Evolutionary conservation across 2,797 vertebrate species (phyloP).

Genomic region (Fundulus diaphanus): DNA sequence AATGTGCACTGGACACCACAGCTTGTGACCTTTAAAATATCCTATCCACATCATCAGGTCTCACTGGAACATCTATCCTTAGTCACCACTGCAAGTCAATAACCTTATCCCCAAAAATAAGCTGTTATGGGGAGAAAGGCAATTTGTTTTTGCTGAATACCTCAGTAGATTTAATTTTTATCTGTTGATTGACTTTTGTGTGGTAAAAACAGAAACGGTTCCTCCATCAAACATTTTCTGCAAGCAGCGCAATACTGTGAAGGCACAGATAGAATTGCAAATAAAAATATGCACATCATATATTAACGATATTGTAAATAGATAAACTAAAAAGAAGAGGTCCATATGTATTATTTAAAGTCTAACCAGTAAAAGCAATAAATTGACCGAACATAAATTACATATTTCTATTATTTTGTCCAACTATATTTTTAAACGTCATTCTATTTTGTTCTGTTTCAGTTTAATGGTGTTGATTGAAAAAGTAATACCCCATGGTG

Average conservation of each 20-base stretch:
- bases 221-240: background rate
- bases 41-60: background rate
- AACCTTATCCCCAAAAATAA: background rate
- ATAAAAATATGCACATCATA: too few species aligned
- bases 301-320: too few species aligned
- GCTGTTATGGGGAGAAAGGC: background rate
- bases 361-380: too few species aligned
- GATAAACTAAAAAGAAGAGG: too few species aligned
- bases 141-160: background rate
- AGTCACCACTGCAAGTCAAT: background rate
- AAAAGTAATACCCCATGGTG: too few species aligned
- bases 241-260: background rate
- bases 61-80: background rate
- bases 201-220: background rate
- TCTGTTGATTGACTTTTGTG: background rate
- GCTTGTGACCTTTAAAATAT: slow-evolving; percentile 6
- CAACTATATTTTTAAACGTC: too few species aligned
- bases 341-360: too few species aligned
- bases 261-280: background rate
- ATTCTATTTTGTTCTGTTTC: too few species aligned
- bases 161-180: background rate
- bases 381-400: too few species aligned
- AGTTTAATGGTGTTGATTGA: too few species aligned
- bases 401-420: too few species aligned
- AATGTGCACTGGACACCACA: background rate